Conservation (phyloP, 1,140 invertebrate genomes). For the Tribolium madens region DNA sequence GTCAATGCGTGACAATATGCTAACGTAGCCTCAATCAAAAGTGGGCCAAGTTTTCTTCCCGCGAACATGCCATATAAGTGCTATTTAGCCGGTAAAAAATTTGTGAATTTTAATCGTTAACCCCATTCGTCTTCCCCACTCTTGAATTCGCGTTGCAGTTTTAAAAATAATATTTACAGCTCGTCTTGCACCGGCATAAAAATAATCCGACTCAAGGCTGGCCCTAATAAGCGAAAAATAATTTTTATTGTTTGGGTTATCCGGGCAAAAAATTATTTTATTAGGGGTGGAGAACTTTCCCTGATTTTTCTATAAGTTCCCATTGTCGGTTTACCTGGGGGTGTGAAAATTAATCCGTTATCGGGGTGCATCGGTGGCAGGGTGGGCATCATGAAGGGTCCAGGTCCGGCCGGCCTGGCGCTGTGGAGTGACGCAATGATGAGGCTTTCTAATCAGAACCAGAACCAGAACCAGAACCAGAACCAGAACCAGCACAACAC, state of each 20-base stretch:
- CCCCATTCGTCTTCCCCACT: constrained; percentile 45
- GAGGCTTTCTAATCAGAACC: constrained; percentile 46
- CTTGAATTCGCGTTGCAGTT: constrained; percentile 50
- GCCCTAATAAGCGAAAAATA: neutral
- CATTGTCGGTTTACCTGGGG: constrained; percentile 58
- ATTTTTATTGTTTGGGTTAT: neutral
- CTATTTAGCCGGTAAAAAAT: neutral
- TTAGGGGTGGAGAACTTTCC: constrained; percentile 48
- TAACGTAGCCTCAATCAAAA: constrained; percentile 43
- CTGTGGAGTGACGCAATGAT: constrained; percentile 59
- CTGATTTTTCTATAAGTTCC: constrained; percentile 48
- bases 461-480: neutral
- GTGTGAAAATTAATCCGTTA: constrained; percentile 63
- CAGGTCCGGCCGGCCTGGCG: constrained; percentile 55
- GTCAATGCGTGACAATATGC: constrained; percentile 42
- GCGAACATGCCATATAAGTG: constrained; percentile 36
- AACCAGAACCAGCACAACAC: constrained; percentile 22
- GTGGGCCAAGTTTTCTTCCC: constrained; percentile 43
- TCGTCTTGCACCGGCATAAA: constrained; percentile 41
- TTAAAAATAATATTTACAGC: constrained; percentile 53
- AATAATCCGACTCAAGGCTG: constrained; percentile 42
- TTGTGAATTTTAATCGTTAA: constrained; percentile 45
- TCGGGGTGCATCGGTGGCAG: constrained; percentile 60
- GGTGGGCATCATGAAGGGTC: constrained; percentile 56
- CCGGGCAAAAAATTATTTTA: constrained; percentile 19